Base-by-base conservation (phyloP, 30 jellyfish, hydroid and myxozoan genomes). In the Aurelia sp. region DNA sequence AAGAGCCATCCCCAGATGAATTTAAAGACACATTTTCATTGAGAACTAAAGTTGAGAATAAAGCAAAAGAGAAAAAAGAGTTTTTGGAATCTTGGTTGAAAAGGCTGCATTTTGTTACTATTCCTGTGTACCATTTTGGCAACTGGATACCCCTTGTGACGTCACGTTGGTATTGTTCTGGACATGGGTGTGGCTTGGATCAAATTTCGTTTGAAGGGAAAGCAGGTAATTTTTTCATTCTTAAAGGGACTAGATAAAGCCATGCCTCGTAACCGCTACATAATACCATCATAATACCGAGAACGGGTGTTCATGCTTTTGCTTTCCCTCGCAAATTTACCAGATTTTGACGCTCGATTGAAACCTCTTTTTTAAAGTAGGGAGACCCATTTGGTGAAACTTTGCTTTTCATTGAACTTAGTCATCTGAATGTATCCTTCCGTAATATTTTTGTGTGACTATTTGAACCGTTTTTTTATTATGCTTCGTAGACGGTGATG, bases 161-260 rank as follows among this genome's bases (percentile, higher is more conserved):
- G 76, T 88, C 98, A 50, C 88, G 98, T 13, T 94, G 98, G 98
- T 94, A 88, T 66, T 94, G 98, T 64, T 87, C 98, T 58, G 98
- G 98, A 53, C 98, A 94, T 73, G 98, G 98, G 16, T 94, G 98
- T 71, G 98, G 98, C 31, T 64, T 94, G 81, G 98, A 94, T 72
- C 98, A 94, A 66, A 70, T 89, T 19, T 90, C 98, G 15, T 80
- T 94, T 31, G 98, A 94, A 74, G 82, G 93, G 41, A 77, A 94
- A 82, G 90, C 78, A 78, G 98, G 98, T 93, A 55, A 33, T 69
- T 41, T 72, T 8, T 67, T 21, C 4, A 3, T 0, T 2, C 55
- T 9, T 27, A 2, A 27, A 27, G 33, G 33, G 33, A 27, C n/a
- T 27, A 27, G 33, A 27, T 2, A 27, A 0, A 27, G 33, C 33